These are phyloP conservation scores for Philaenus spumarius DNA, from an alignment of 1,140 invertebrate species.

Conservation along the genomic window DNA sequence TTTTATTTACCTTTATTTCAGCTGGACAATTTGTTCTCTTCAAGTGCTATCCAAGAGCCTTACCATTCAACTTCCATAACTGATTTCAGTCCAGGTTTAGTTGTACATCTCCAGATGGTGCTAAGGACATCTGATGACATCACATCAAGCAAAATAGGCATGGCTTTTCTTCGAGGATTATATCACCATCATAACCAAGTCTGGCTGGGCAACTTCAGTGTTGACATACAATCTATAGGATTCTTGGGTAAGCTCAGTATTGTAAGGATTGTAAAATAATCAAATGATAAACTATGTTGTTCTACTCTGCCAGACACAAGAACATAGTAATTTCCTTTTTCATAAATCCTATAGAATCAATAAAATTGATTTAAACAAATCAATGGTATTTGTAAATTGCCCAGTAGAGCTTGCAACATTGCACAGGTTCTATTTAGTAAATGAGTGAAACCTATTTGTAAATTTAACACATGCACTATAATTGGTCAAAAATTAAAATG, in stretches of 20 bases:
- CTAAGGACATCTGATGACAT: constrained; percentile 13
- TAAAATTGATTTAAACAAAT: neutral
- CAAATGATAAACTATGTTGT: too few relatives aligned
- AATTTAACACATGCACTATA: too few relatives aligned
- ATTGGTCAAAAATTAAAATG: too few relatives aligned
- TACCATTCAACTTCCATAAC: constrained; percentile 20
- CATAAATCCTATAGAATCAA: too few relatives aligned
- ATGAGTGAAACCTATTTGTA: too few relatives aligned
- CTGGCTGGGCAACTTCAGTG: constrained; percentile 35
- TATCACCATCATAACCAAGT: constrained; percentile 34
- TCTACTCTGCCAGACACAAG: too few relatives aligned
- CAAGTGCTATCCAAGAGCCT: constrained; percentile 25
- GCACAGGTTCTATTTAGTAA: too few relatives aligned
- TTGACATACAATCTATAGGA: constrained; percentile 40
- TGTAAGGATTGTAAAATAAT: too few relatives aligned
- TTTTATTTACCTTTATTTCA: constrained; percentile 21
- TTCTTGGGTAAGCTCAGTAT: constrained; percentile 34
- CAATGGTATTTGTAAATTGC: too few relatives aligned
- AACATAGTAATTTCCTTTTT: too few relatives aligned
- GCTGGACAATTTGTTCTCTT: constrained; percentile 30
- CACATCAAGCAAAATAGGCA: constrained; percentile 33
- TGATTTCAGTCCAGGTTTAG: constrained; percentile 5
- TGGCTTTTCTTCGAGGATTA: constrained; percentile 38
- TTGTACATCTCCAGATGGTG: constrained; percentile 21
- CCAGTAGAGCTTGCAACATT: too few relatives aligned